These are phyloP conservation scores for Malurus alboscapulatus DNA, from an alignment of 2,113 vertebrate species.

Conservation along the genomic window DNA sequence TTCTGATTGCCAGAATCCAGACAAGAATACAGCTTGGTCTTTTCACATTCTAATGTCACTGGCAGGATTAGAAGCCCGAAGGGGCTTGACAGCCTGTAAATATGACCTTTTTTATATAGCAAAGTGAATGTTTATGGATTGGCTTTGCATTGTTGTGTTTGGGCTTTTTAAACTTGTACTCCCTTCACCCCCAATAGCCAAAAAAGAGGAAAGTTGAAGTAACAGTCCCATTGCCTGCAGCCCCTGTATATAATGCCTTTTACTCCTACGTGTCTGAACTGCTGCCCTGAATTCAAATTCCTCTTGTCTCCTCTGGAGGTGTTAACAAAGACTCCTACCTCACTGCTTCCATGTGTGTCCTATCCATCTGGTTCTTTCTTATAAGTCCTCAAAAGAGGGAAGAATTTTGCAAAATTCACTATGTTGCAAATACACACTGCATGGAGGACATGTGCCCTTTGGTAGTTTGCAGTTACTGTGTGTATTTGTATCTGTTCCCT, in stretches of 20 bases:
- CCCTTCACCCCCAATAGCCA: not conserved
- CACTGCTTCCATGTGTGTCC: accelerated
- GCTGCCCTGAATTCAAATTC: not conserved
- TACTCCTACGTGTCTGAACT: not conserved
- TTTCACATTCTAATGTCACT: not conserved
- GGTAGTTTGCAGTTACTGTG: too few species aligned
- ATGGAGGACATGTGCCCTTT: accelerated
- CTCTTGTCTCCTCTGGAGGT: not conserved
- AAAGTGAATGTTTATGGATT: not conserved
- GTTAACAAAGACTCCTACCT: not conserved
- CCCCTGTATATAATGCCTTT: not conserved
- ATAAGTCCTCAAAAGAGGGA: not conserved
- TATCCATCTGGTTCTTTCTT: not conserved
- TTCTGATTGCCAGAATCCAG: not conserved
- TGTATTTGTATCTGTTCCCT: not conserved
- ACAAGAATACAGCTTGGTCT: not conserved
- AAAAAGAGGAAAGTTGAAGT: not conserved
- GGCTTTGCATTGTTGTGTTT: not conserved
- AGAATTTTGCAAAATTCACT: not conserved
- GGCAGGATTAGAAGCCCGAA: not conserved
- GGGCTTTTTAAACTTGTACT: not conserved
- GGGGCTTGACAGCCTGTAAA: not conserved
- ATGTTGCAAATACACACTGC: accelerated
- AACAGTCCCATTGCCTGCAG: not conserved
- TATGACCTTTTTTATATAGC: not conserved